phyloP scores from a whole-genome alignment of 2,797 vertebrate genomes.

The Gastrophryne carolinensis region DNA sequence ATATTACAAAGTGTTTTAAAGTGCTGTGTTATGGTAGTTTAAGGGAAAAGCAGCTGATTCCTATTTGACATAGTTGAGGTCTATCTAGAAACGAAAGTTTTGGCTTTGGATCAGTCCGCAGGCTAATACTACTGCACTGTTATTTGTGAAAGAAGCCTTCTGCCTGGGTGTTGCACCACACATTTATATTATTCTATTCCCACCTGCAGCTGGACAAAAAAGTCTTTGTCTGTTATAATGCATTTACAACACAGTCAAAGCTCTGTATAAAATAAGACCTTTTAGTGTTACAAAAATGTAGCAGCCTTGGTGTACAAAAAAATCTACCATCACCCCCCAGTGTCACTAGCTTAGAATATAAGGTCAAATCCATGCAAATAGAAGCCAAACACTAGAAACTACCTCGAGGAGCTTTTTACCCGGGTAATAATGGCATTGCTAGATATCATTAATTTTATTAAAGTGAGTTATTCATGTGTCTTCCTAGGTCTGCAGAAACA shows the following conservation, averaged over 20 bases:
- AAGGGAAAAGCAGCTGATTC: constrained; percentile 9
- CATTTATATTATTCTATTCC: neutral
- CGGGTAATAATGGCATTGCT: too few relatives aligned
- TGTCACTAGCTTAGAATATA: too few relatives aligned
- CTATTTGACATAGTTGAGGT: neutral
- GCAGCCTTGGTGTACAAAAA: too few relatives aligned
- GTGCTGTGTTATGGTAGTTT: neutral
- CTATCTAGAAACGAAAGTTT: neutral
- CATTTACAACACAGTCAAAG: neutral
- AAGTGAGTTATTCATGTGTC: too few relatives aligned
- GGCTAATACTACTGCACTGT: neutral
- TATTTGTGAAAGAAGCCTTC: neutral
- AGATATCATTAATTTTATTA: too few relatives aligned
- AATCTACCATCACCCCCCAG: too few relatives aligned
- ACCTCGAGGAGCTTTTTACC: too few relatives aligned
- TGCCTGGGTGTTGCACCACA: neutral
- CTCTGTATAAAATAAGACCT: neutral
- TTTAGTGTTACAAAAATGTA: too few relatives aligned
- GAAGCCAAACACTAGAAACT: too few relatives aligned
- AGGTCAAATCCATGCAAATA: too few relatives aligned
- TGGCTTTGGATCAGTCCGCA: constrained; percentile 21
- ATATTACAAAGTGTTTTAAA: neutral
- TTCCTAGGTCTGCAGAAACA: too few relatives aligned
- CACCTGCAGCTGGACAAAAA: neutral
- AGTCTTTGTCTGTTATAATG: neutral